Evolutionary conservation across 1,140 invertebrate genomes (phyloP), one percentile per base, ranked within the genome.

Genomic region (Drosophila auraria): DNA sequence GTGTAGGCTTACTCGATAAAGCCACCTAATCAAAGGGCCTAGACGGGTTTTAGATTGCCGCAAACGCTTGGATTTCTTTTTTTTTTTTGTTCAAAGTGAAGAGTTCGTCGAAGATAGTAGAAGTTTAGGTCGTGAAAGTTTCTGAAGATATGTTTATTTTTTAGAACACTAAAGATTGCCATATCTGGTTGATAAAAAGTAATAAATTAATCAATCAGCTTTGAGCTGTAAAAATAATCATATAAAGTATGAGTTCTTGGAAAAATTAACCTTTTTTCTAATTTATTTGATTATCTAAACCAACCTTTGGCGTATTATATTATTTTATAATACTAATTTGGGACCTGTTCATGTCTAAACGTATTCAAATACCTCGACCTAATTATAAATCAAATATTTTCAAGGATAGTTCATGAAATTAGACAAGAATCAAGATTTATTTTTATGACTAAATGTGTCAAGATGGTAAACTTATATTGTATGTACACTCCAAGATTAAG

Each of bases 1-100:
- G 65, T 66, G 83, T 87, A 57, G 83, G 81, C 73, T 78, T 78
- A 78, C 51, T 56, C 63, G 83, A 83, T 87, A 79, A 59, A 59
- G 76, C 40, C 51, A 40, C 30, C 36, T 77, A 77, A 77, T 47
- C 36, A 44, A 44, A 59, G 56, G 53, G 54, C 60, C 84, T 69
- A 81, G 78, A 78, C 77, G 53, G 73, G 73, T 70, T 78, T 62
- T 50, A 45, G 40, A 62, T 75, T 25, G 70, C 58, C 12, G 40
- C 64, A 58, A 33, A 23, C 30, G 36, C 38, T 14, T 20, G 60
- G 58, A 40, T 60, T 71, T 69, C 40, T 49, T 56, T 64, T 56
- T n/a, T n/a, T n/a, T n/a, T n/a, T n/a, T n/a, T n/a, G n/a, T 38
- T 33, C 17, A 33, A 9, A 33, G 30, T 33, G 30, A 33, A 33